A percentile compares a stretch with the other conserved stretches of the same genome.
Conservation (phyloP, 2,888 invertebrate genomes). For the Pandemis corylana region DNA sequence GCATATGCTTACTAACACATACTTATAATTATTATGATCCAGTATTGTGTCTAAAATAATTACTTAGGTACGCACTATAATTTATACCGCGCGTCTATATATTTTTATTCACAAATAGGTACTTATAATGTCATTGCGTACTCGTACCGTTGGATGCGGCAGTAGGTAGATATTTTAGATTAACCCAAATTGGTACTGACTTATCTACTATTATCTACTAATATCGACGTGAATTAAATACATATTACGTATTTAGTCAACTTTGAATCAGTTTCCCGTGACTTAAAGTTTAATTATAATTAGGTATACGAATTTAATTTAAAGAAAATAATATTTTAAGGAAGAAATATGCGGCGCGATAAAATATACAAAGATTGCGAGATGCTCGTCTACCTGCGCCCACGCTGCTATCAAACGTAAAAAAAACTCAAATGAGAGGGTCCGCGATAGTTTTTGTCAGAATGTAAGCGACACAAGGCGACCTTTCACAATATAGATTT, state of each 20-base stretch:
- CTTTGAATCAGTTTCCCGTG: not conserved
- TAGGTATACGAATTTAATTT: constrained; percentile 1
- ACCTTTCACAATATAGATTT: constrained; percentile 75
- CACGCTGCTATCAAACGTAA: constrained; percentile 72
- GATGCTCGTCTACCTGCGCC: constrained; percentile 74
- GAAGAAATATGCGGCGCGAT: constrained; percentile 28
- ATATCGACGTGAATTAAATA: no score
- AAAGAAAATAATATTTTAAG: constrained; percentile 34
- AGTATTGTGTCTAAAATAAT: no score
- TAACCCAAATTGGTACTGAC: no score
- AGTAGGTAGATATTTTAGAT: no score
- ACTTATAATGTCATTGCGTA: no score
- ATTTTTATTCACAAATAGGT: no score
- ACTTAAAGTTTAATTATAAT: not conserved
- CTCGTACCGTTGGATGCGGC: no score
- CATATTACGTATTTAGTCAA: not conserved
- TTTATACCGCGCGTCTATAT: no score
- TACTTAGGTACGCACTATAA: no score
- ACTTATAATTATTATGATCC: no score
- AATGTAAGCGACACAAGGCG: constrained; percentile 73
- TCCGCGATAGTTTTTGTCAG: constrained; percentile 75
- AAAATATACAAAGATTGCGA: constrained; percentile 70
- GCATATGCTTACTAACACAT: no score
- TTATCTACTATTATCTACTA: no score
- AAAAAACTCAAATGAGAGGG: constrained; percentile 80